Evolutionary conservation across 2,113 vertebrate genomes (phyloP).

Genomic region (Tyrannus savana): DNA sequence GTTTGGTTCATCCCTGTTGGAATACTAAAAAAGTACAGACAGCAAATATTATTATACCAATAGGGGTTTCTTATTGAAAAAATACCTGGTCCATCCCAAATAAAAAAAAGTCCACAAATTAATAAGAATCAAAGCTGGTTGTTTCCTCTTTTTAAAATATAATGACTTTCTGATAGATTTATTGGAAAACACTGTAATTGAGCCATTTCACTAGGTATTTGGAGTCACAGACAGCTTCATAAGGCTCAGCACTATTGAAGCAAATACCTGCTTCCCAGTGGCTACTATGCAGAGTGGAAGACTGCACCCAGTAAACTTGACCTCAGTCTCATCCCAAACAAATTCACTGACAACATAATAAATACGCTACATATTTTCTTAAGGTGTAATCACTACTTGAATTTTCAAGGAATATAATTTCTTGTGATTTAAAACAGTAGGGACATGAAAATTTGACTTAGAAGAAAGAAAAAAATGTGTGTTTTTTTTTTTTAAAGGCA

Average conservation of each 20-base stretch:
- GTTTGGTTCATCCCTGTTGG: background rate
- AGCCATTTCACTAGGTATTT: background rate
- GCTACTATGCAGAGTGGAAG: background rate
- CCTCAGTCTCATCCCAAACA: background rate
- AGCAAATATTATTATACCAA: background rate
- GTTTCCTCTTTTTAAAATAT: background rate
- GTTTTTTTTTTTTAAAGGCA: background rate
- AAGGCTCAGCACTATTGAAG: background rate
- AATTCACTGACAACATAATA: background rate
- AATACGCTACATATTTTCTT: background rate
- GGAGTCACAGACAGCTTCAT: background rate
- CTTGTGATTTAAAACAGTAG: background rate
- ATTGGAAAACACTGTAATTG: background rate
- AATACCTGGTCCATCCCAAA: background rate
- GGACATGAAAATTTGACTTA: background rate
- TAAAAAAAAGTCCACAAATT: background rate
- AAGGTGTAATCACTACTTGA: background rate
- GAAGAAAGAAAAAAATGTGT: background rate
- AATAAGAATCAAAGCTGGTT: background rate
- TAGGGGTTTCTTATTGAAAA: background rate
- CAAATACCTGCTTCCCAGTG: background rate
- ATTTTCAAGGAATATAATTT: background rate
- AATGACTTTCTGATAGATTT: background rate
- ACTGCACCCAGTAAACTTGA: background rate
- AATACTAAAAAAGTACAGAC: background rate